phyloP scores from a whole-genome alignment of 2,797 vertebrate species.

The Phyllotis vaccarum region DNA sequence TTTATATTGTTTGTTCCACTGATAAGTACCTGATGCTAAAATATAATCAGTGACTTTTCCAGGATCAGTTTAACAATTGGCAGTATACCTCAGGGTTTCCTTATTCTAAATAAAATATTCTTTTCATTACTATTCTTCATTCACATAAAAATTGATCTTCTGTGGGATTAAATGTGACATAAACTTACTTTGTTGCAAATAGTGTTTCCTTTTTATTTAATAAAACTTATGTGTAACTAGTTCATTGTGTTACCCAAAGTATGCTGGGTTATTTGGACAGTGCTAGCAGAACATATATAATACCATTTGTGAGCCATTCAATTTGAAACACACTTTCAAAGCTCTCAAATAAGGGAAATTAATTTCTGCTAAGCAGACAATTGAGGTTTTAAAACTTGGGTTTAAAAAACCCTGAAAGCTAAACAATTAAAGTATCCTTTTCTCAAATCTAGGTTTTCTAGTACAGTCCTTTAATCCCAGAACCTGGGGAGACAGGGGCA shows the following conservation, averaged over 20 bases:
- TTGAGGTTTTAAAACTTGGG: neutral
- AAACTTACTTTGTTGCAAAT: constrained; percentile 25
- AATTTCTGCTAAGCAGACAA: neutral
- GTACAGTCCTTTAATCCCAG: neutral
- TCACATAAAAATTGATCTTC: constrained; percentile 34
- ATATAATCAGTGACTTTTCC: neutral
- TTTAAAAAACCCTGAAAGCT: constrained; percentile 40
- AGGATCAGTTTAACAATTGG: constrained; percentile 21
- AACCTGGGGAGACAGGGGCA: neutral
- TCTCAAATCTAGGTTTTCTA: neutral
- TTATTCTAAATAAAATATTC: constrained; percentile 5
- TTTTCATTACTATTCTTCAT: constrained; percentile 42
- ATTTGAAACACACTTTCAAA: constrained; percentile 29
- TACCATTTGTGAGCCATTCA: neutral
- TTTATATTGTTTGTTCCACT: neutral
- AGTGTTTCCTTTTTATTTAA: constrained; percentile 29
- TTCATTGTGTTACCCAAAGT: neutral
- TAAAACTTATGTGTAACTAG: constrained; percentile 12
- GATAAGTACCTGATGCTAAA: neutral
- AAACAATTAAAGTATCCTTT: constrained; percentile 50
- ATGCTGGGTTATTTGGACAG: neutral
- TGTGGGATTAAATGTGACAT: neutral
- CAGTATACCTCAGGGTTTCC: neutral
- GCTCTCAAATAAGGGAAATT: constrained; percentile 16
- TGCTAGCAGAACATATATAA: neutral